Percentiles rank a stretch among this genome's conserved stretches.
Evolutionary conservation across 2,113 vertebrate species (phyloP).

Genomic region (Oryzias melastigma): DNA sequence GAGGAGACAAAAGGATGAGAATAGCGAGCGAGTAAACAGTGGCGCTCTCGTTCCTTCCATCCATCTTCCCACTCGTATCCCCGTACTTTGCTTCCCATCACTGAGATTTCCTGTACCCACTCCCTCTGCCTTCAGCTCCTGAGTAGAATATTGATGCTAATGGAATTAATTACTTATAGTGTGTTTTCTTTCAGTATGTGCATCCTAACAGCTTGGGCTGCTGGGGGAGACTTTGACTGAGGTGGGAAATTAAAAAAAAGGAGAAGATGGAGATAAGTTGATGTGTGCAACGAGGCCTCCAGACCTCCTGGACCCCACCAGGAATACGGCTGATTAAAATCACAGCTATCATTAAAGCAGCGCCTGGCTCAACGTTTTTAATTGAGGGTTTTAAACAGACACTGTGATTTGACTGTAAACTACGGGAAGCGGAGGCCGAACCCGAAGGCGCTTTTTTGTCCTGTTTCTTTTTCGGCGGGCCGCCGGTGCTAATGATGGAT

Average conservation of each 20-base stretch:
- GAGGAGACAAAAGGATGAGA: conserved; percentile 33
- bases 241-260: conserved; percentile 77
- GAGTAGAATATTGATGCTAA: conserved; percentile 76
- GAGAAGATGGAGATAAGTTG: conserved; percentile 74
- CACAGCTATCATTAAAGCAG: conserved; percentile 72
- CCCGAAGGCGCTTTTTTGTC: conserved; percentile 30
- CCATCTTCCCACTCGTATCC: conserved; percentile 52
- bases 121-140: conserved; percentile 58
- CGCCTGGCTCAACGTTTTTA: conserved; percentile 52
- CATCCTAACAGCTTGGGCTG: conserved; percentile 57
- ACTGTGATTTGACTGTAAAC: conserved; percentile 65
- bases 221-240: conserved; percentile 67
- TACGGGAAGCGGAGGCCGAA: conserved; percentile 29
- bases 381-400: conserved; percentile 67
- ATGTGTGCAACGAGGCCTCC: conserved; percentile 69
- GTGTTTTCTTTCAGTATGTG: conserved; percentile 46
- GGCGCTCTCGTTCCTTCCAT: conserved; percentile 29
- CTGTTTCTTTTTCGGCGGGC: conserved; percentile 44
- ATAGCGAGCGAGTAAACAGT: conserved; percentile 53
- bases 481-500: conserved; percentile 57
- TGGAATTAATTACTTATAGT: conserved; percentile 76
- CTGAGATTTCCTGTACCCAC: conserved; percentile 46
- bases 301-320: conserved; percentile 70
- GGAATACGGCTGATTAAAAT: conserved; percentile 77
- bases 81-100: conserved; percentile 44